phyloP scores from a whole-genome alignment of 2,113 vertebrate genomes.

The Callionymus lyra region DNA sequence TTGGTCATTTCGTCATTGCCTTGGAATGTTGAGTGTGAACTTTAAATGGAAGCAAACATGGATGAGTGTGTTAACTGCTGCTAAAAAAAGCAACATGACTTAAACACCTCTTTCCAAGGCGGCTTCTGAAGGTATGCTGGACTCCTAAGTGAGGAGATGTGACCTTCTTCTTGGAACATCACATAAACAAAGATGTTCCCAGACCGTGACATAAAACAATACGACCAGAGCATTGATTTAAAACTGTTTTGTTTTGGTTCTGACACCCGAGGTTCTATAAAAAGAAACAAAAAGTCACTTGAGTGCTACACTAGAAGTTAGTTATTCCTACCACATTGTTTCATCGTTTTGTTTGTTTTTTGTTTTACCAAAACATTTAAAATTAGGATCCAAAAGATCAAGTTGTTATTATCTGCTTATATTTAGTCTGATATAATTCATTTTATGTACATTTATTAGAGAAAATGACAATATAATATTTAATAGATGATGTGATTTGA shows the following conservation, averaged over 20 bases:
- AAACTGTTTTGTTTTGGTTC: conserved; percentile 15
- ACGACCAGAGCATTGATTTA: conserved; percentile 9
- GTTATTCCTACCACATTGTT: too few species aligned
- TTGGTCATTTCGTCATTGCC: too few species aligned
- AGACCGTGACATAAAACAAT: conserved; percentile 13
- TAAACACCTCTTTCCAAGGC: conserved; percentile 34
- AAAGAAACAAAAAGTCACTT: too few species aligned
- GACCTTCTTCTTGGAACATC: conserved; percentile 21
- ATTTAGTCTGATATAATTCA: too few species aligned
- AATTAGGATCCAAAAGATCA: too few species aligned
- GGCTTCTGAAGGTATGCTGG: conserved; percentile 30
- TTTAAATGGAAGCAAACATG: conserved; percentile 33
- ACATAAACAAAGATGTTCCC: conserved; percentile 43
- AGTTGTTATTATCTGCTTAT: too few species aligned
- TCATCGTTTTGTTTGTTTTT: too few species aligned
- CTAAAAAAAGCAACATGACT: conserved; percentile 23
- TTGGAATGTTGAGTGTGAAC: conserved; percentile 17
- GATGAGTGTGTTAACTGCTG: conserved; percentile 24
- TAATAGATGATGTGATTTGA: too few species aligned
- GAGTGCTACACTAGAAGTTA: too few species aligned
- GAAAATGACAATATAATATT: too few species aligned
- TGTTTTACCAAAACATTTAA: too few species aligned
- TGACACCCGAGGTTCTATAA: neutral
- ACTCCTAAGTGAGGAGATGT: conserved; percentile 14
- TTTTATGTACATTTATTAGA: too few species aligned